Evolutionary conservation across 92 coral and sea anemone species (phyloP).

Genomic region (Anthopleura xanthogrammica): DNA sequence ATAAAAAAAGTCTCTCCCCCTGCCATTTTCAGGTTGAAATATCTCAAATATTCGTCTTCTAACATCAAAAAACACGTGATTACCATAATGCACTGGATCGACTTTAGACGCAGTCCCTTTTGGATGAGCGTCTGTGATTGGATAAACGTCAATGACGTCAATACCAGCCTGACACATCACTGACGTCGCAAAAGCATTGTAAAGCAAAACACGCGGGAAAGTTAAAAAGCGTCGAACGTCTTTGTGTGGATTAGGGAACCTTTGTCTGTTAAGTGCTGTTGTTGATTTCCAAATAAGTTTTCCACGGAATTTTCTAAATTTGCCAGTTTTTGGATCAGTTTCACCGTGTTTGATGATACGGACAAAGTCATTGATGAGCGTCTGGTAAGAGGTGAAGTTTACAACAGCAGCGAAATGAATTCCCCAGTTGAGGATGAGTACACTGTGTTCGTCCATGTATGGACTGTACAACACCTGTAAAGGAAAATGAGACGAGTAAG

Average conservation of each 20-base stretch:
- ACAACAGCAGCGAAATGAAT: constrained; percentile 87
- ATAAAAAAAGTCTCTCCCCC: neutral
- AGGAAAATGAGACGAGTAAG: neutral
- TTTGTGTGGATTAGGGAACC: constrained; percentile 90
- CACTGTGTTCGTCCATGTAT: constrained; percentile 76
- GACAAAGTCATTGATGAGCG: constrained; percentile 59
- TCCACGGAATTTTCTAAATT: constrained; percentile 55
- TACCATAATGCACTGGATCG: constrained; percentile 81
- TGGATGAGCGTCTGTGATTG: constrained; percentile 85
- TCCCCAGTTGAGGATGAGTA: constrained; percentile 83
- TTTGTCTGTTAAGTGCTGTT: constrained; percentile 79
- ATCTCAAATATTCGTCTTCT: constrained; percentile 50
- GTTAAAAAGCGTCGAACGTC: constrained; percentile 92
- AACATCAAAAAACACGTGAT: constrained; percentile 67
- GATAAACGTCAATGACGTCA: constrained; percentile 85
- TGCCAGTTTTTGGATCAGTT: constrained; percentile 19
- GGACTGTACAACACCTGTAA: constrained; percentile 68
- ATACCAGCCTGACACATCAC: constrained; percentile 91
- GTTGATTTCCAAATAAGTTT: constrained; percentile 87
- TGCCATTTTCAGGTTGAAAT: constrained; percentile 20
- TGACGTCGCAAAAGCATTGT: constrained; percentile 59
- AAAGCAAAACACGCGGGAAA: constrained; percentile 72
- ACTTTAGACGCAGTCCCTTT: constrained; percentile 66
- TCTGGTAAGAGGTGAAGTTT: constrained; percentile 68
- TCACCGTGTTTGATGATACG: constrained; percentile 38